Evolutionary conservation across 2,888 invertebrate genomes (phyloP), one percentile per base, ranked within the genome.

Genomic region (Mechanitis messenoides): DNA sequence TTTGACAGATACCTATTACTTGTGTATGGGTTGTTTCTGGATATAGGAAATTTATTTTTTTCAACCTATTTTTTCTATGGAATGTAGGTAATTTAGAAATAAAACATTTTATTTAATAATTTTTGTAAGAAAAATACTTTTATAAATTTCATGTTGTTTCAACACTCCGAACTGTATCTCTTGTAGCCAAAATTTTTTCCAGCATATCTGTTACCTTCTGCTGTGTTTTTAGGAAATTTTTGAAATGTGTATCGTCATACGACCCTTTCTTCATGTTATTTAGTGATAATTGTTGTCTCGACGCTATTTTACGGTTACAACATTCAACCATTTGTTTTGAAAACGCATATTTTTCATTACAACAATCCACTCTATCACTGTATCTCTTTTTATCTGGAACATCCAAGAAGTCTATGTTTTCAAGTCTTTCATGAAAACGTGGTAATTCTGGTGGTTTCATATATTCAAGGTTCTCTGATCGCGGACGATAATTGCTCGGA

Each of bases 121-220:
- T 5, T 42, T 42, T 56, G 1, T 2, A 46, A 28, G 42, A 55
- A 55, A 9, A 42, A 11, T 45, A 55, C 2, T 28, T 38, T 20
- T 42, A 45, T 45, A 28, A 42, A 3, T 35, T 12, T 56, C 61
- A 67, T 45, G 73, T 60, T 45, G 69, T 73, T 69, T 86, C 84
- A 1, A 78, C 77, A 64, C 83, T 85, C 1, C 64, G 74, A 7
- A 63, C 59, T 53, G 68, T 78, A 0, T 69, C 70, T 69, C 78
- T 82, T 3, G 77, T 74, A 0, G 79, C 77, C 45, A 89, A 71
- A 67, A 86, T 80, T 62, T 71, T 80, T 61, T 84, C 84, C 5
- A 89, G 67, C 79, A 89, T 85, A 47, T 81, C 82, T 20, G 85
- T 88, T 0, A 89, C 88, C 69, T 85, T 87, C 67, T 87, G 79